A percentile compares a stretch with the other conserved stretches of the same genome.
Conservation (phyloP, 2,797 vertebrate species). For the Sciurus vulgaris region DNA sequence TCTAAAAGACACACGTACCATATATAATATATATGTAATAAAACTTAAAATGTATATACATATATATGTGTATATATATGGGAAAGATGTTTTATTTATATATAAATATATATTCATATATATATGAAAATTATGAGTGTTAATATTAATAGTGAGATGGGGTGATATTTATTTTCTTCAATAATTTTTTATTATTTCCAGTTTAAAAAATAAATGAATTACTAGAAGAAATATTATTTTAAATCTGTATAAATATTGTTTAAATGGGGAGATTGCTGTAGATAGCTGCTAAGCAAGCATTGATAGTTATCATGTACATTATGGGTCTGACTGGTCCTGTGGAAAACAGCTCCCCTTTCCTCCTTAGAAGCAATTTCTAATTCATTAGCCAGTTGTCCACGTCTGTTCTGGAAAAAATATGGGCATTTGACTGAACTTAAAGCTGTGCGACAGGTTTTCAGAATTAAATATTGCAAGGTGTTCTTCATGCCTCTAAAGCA, state of each 20-base stretch:
- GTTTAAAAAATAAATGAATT: not conserved
- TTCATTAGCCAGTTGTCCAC: not conserved
- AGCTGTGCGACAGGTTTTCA: conserved; percentile 2
- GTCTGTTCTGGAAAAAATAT: not conserved
- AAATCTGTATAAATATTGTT: not conserved
- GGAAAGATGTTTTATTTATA: too few species aligned
- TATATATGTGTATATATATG: not conserved
- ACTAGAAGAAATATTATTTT: not conserved
- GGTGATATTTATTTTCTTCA: conserved; percentile 12
- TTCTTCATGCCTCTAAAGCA: not conserved
- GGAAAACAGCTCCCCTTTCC: not conserved
- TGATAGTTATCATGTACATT: not conserved
- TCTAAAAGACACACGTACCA: not conserved
- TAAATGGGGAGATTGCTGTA: not conserved
- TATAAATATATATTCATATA: not conserved
- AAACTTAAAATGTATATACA: not conserved
- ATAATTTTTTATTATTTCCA: not conserved
- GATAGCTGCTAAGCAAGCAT: not conserved
- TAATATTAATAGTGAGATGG: not conserved
- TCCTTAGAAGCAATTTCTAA: not conserved
- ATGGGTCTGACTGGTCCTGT: not conserved
- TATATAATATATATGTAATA: not conserved
- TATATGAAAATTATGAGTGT: not conserved
- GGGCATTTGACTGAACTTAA: not conserved
- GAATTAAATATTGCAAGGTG: not conserved